A percentile compares a stretch with the other conserved stretches of the same genome.
These are phyloP conservation scores for Lasioglossum morio DNA, from an alignment of 2,888 invertebrate species.

Conservation along the genomic window DNA sequence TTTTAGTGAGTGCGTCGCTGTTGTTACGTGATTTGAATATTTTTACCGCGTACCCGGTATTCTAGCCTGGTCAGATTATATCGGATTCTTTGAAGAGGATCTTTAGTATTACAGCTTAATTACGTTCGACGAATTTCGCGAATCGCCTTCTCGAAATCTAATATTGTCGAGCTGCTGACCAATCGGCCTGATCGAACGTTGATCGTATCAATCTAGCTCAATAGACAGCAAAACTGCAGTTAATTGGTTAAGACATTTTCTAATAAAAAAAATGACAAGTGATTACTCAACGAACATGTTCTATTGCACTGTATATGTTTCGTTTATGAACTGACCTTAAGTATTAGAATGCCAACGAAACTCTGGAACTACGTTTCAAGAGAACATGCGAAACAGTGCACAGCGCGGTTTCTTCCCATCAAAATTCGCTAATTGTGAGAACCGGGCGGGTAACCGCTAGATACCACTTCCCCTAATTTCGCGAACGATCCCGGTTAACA, in stretches of 20 bases:
- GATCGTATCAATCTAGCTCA: neutral
- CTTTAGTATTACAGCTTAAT: neutral
- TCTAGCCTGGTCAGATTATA: neutral
- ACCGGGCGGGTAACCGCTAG: neutral
- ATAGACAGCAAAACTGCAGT: neutral
- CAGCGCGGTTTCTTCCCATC: neutral
- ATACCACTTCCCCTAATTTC: neutral
- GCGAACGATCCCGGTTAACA: constrained; percentile 13
- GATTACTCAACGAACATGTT: neutral
- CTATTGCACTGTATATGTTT: neutral
- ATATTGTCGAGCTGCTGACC: neutral
- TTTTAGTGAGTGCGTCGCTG: neutral
- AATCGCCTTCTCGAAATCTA: neutral
- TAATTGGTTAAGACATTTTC: neutral
- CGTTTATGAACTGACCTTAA: neutral
- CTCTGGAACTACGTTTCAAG: neutral
- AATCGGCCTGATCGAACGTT: neutral
- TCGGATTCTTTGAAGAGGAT: neutral
- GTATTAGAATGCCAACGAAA: neutral
- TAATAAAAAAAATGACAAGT: neutral
- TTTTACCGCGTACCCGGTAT: neutral
- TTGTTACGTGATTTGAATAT: neutral
- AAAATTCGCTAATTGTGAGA: constrained; percentile 4
- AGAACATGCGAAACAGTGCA: neutral
- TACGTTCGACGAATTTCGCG: neutral